Percentiles rank a stretch among this genome's conserved stretches.
Conservation (phyloP, 2,888 invertebrate species). For the Sphecodes monilicornis region DNA sequence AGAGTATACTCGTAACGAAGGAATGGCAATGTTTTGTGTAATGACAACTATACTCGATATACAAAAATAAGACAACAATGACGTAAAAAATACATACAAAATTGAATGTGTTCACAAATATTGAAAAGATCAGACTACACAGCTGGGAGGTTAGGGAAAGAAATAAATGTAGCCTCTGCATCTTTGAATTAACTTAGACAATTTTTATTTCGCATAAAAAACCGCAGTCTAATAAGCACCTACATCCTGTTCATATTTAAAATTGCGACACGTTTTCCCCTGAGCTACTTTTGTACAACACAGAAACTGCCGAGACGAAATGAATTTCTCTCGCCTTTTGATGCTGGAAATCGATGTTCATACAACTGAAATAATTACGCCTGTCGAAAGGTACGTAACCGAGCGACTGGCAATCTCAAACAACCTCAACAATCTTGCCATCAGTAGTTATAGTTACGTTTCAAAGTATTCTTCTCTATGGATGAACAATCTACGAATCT, state of each 20-base stretch:
- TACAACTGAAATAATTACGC: neutral
- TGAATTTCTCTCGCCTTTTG: neutral
- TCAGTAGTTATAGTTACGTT: neutral
- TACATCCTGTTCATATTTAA: neutral
- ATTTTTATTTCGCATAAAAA: no score
- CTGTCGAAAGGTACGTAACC: neutral
- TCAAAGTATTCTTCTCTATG: neutral
- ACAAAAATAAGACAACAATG: no score
- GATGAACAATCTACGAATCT: slow-evolving; percentile 15
- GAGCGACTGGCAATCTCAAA: neutral
- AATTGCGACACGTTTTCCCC: neutral
- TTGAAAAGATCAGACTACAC: no score
- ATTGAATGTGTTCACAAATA: no score
- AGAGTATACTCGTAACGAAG: no score
- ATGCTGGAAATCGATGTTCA: neutral
- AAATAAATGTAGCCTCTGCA: no score
- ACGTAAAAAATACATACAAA: no score
- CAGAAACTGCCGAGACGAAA: neutral
- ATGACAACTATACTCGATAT: no score
- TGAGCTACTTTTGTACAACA: no score
- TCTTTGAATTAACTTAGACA: no score
- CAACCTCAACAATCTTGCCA: neutral
- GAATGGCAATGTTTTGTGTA: no score
- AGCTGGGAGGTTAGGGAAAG: no score
- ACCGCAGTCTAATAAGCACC: neutral